Base-by-base conservation (phyloP, 2,888 invertebrate genomes). In the Serrognathus titanus region DNA sequence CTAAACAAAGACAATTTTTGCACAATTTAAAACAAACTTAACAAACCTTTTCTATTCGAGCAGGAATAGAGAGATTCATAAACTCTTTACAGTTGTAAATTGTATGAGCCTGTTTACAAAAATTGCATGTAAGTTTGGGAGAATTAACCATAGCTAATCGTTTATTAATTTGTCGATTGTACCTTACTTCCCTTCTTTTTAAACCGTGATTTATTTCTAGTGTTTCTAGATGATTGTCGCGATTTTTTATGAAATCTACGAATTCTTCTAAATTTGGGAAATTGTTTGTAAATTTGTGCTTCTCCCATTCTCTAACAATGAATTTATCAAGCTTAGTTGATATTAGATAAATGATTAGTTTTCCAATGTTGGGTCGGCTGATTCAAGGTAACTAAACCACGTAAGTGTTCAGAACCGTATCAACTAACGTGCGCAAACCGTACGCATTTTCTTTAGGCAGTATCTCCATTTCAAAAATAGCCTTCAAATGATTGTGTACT, bases 401-500 rank as follows among this genome's bases (percentile, higher is more conserved):
- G 11, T 38, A 54, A 41, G 50, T 57, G 48, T 49, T 53, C 54
- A 20, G 38, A 38, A 7, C 51, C 41, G 6, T 36, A 9, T 55
- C 58, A 6, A 51, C 24, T 35, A 55, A 20, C 10, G 37, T 41
- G 16, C 58, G 20, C 1, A 58, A 16, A 9, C 38, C 9, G 6
- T 31, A 11, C 10, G 52, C 3, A 2, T 43, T 45, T 24, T 59
- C 53, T 16, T 45, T 52, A 6, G n/a, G 3, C 12, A 59, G 8
- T 12, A 31, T 2, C 31, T 52, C 49, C 7, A 57, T 13, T 31
- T 47, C 16, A 58, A 66, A 66, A 24, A 62, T 12, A 3, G 48
- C 48, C 37, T 61, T 57, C 9, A 62, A 35, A 49, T 60, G 58
- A 48, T 59, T 59, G 2, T 54, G 61, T 10, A 63, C 50, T 24